Evolutionary conservation across 92 coral and sea anemone genomes (phyloP).

Genomic region (Diadumene lineata): DNA sequence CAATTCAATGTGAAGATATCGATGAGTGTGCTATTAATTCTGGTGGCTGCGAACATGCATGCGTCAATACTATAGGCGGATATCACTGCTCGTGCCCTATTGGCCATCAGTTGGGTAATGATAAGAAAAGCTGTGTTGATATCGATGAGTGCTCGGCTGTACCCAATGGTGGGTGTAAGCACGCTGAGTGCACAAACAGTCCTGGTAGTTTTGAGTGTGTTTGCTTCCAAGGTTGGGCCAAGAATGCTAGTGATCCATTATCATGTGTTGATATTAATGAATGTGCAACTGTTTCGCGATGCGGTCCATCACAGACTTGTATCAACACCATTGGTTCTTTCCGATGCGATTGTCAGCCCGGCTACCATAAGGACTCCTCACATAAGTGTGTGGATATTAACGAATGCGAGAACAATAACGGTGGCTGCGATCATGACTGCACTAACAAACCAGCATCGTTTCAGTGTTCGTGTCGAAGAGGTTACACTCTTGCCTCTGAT

Average conservation of each 20-base stretch:
- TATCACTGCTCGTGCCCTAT: slow-evolving; percentile 53
- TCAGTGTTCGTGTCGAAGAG: slow-evolving; percentile 52
- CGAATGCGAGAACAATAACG: slow-evolving; percentile 69
- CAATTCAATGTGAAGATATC: slow-evolving; percentile 54
- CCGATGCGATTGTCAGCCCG: slow-evolving; percentile 54
- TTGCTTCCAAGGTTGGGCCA: slow-evolving; percentile 24
- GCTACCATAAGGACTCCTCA: slow-evolving; percentile 29
- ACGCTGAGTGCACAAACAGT: slow-evolving; percentile 42
- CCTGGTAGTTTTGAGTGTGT: slow-evolving; percentile 51
- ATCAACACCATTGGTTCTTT: slow-evolving; percentile 51
- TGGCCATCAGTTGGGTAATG: slow-evolving; percentile 49
- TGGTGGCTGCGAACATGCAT: slow-evolving; percentile 65
- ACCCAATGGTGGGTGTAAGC: slow-evolving; percentile 36
- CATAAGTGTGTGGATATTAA: slow-evolving; percentile 64
- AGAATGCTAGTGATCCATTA: slow-evolving; percentile 4
- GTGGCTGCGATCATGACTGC: slow-evolving; percentile 68
- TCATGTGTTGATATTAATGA: slow-evolving; percentile 62
- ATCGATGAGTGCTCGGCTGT: slow-evolving; percentile 61
- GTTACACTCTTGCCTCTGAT: slow-evolving; percentile 41
- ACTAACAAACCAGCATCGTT: slow-evolving; percentile 60
- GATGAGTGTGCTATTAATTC: slow-evolving; percentile 63
- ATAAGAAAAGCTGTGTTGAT: slow-evolving; percentile 59
- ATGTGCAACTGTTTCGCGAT: slow-evolving; percentile 37
- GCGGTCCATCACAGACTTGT: slow-evolving; percentile 43
- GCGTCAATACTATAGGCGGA: slow-evolving; percentile 55